These are phyloP conservation scores for Spea hammondii DNA, from an alignment of 2,797 vertebrate genomes.

Conservation along the genomic window DNA sequence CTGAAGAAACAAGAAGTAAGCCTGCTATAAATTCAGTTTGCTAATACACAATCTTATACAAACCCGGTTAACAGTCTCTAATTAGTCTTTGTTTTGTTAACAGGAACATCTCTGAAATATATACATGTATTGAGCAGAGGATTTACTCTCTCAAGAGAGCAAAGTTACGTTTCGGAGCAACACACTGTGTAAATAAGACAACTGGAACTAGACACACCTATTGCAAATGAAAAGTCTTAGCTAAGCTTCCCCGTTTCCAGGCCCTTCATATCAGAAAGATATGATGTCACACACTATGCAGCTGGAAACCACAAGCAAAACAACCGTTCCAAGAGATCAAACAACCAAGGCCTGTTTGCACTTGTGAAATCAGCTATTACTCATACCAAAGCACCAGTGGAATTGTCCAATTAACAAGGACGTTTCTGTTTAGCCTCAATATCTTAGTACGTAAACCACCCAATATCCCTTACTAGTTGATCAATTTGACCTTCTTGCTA, in stretches of 20 bases:
- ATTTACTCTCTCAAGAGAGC: neutral
- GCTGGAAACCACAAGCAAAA: neutral
- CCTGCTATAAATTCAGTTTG: no score
- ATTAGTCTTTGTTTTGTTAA: no score
- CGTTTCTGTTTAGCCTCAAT: no score
- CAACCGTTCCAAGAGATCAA: neutral
- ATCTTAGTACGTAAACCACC: no score
- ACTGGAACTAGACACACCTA: neutral
- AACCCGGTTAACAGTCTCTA: no score
- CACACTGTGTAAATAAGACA: neutral
- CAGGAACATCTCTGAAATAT: neutral
- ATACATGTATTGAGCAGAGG: neutral
- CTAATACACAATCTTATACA: no score
- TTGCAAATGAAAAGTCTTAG: neutral
- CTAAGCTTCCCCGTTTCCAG: neutral
- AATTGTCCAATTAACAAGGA: no score
- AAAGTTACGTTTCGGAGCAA: neutral
- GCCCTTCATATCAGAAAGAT: neutral
- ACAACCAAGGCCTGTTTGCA: neutral
- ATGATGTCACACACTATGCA: neutral
- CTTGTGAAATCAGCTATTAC: neutral
- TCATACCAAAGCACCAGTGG: no score
- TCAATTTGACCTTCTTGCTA: no score
- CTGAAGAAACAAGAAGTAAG: no score
- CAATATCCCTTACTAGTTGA: no score